Evolutionary conservation across 2,888 invertebrate genomes (phyloP), one percentile per base, ranked within the genome.

Genomic region (Catocala nupta): DNA sequence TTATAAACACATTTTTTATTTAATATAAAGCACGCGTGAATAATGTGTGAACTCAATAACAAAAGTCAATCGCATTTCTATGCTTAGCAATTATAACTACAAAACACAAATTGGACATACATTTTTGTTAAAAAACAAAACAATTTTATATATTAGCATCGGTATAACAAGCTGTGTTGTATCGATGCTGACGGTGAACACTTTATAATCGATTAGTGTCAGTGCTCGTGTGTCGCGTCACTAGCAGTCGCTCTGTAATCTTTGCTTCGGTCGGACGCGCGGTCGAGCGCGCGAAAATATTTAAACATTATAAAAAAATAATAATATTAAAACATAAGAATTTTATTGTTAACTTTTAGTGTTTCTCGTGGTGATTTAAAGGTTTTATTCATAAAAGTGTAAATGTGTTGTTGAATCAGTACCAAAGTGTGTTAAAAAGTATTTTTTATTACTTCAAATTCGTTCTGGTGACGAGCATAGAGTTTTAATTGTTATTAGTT

Each of bases 241-340:
- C 91, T 90, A 88, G 72, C 87, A 91, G 91, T 91, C 77, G 73
- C 70, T 79, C 85, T 84, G 82, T 70, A 72, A 81, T 70, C 85
- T 81, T 84, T 84, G 83, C 68, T 65, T 73, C 58, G 77, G 74
- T 68, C 86, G 87, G 88, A 80, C 90, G 90, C 85, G 87, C 82
- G 77, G 71, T 66, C 76, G 78, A 73, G 74, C 71, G 81, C 81
- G 76, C 71, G 69, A 73, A 59, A 68, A 59, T 58, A 65, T 67
- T 39, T 39, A 9, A 39, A 39, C 9, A 39, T 36, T 36, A 7
- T 39, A 56, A 47, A 49, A n/a, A 67, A 66, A 68, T 63, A 63
- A 63, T 55, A 55, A 54, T 62, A 66, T 64, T 71, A 13, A 34
- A 39, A 52, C 42, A 39, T n/a, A 53, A n/a, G 8, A 45, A 3